phyloP scores from a whole-genome alignment of 1,140 invertebrate genomes.

The Notospermus geniculatus region DNA sequence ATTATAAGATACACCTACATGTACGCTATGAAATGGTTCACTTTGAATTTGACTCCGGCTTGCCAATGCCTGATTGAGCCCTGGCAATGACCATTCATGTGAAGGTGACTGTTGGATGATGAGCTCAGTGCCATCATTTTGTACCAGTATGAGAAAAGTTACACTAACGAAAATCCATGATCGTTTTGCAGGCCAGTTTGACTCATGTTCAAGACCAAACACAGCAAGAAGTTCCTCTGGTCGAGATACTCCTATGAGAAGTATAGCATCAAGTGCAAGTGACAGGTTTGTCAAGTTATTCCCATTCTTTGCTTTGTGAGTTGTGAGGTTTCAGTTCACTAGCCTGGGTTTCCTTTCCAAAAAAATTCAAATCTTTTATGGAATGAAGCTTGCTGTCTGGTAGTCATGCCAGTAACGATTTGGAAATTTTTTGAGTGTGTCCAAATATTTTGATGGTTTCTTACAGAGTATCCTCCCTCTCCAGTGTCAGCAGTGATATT shows the following conservation, averaged over 20 bases:
- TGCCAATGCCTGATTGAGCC: no score
- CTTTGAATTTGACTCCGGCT: no score
- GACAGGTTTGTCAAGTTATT: slow-evolving; percentile 26
- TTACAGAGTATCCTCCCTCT: slow-evolving; percentile 30
- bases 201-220: slow-evolving; percentile 19
- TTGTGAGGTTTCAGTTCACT: background rate
- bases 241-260: slow-evolving; percentile 39
- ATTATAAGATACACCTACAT: no score
- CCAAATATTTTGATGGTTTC: background rate
- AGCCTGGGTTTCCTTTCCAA: background rate
- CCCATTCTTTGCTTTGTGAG: background rate
- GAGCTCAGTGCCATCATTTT: background rate
- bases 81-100: background rate
- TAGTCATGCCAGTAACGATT: background rate
- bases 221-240: slow-evolving; percentile 33
- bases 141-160: background rate
- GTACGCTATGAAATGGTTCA: no score
- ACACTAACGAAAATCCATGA: background rate
- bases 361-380: background rate
- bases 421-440: background rate
- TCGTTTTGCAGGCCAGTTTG: slow-evolving; percentile 24
- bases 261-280: slow-evolving; percentile 25
- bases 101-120: background rate
- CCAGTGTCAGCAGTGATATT: slow-evolving; percentile 38
- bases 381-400: background rate